phyloP scores from a whole-genome alignment of 2,797 vertebrate genomes.

The Rhinichthys osculus region DNA sequence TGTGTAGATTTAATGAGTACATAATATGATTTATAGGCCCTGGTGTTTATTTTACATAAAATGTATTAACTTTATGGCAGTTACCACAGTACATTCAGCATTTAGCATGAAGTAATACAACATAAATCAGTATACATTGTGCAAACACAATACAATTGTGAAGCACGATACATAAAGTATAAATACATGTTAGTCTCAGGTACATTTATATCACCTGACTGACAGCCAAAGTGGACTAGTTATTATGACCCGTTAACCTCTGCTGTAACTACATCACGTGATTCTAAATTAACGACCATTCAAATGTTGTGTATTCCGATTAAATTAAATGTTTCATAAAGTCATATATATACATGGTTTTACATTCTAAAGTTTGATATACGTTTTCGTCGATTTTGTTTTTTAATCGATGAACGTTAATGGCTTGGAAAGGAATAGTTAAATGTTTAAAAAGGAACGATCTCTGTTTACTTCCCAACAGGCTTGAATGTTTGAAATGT shows the following conservation, averaged over 20 bases:
- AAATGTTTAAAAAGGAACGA: not conserved
- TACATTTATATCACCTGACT: slow-evolving; percentile 86
- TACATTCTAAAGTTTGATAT: not conserved
- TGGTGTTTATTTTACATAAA: not conserved
- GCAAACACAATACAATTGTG: not conserved
- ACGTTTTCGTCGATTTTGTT: not conserved
- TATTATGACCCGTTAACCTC: not conserved
- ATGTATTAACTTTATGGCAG: not conserved
- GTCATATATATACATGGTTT: not conserved
- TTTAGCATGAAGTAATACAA: not conserved
- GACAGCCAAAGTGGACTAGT: slow-evolving; percentile 75
- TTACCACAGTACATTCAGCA: not conserved
- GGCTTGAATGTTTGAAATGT: not conserved
- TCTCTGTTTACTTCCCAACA: not conserved
- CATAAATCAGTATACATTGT: not conserved
- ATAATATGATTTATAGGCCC: not conserved
- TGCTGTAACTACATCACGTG: not conserved
- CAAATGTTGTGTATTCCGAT: not conserved
- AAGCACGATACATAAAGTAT: slow-evolving; percentile 63
- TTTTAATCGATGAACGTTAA: no score
- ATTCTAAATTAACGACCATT: slow-evolving; percentile 57
- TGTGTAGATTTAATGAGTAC: not conserved
- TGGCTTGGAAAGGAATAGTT: not conserved
- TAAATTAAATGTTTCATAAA: not conserved
- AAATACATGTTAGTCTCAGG: slow-evolving; percentile 83